Conservation (phyloP, 2,113 vertebrate genomes). For the Aphyosemion australe region DNA sequence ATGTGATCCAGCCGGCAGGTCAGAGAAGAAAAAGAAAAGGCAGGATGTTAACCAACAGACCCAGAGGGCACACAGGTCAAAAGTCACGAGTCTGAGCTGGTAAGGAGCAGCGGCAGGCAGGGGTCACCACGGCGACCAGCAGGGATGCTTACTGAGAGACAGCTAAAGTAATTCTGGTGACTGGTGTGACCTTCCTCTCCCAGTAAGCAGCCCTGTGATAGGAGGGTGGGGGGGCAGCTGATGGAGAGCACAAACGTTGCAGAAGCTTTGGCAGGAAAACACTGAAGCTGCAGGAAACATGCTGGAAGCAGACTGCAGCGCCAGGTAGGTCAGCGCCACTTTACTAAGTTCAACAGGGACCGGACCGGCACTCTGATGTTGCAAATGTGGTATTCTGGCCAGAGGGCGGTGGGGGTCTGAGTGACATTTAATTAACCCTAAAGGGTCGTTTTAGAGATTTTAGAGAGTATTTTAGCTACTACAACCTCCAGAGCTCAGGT, state of each 20-base stretch:
- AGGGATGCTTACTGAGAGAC: constrained; percentile 57
- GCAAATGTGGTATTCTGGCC: too few relatives aligned
- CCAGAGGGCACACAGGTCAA: constrained; percentile 41
- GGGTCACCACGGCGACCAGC: constrained; percentile 35
- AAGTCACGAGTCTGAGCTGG: constrained; percentile 38
- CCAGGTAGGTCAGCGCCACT: too few relatives aligned
- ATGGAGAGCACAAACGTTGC: constrained; percentile 4
- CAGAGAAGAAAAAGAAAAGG: constrained; percentile 66
- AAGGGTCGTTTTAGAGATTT: too few relatives aligned
- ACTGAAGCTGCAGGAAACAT: constrained; percentile 16
- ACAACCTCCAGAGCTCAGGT: too few relatives aligned
- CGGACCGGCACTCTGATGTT: too few relatives aligned
- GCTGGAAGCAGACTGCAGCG: constrained; percentile 9
- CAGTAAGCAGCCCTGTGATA: constrained; percentile 37
- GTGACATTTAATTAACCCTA: too few relatives aligned
- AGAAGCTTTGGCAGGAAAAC: constrained; percentile 22
- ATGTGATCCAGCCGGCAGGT: constrained; percentile 57
- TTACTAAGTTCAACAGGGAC: too few relatives aligned
- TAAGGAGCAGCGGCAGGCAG: constrained; percentile 3
- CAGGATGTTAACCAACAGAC: constrained; percentile 62
- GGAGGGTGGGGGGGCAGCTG: constrained; percentile 16
- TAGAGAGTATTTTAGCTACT: too few relatives aligned
- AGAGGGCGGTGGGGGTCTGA: too few relatives aligned
- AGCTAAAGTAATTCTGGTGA: not conserved
- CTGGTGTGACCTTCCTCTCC: constrained; percentile 12